Evolutionary conservation across 1,140 invertebrate genomes (phyloP).

Genomic region (Apis dorsata): DNA sequence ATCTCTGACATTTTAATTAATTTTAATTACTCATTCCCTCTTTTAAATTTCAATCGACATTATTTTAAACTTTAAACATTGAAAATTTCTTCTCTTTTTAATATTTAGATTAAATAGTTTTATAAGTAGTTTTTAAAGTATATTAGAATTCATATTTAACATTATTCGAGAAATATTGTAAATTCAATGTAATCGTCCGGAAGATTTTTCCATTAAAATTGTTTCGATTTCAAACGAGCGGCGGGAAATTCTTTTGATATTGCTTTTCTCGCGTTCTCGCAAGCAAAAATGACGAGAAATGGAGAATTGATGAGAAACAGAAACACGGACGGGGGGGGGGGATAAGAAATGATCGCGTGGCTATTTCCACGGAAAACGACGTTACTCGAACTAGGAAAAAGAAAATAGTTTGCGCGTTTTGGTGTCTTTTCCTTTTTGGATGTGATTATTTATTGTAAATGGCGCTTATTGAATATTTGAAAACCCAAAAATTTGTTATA

Average conservation of each 20-base stretch:
- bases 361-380: constrained; percentile 35
- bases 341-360: constrained; percentile 53
- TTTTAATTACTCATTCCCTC: too few relatives aligned
- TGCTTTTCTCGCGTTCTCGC: constrained; percentile 31
- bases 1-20: too few relatives aligned
- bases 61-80: too few relatives aligned
- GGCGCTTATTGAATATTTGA: constrained; percentile 17
- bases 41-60: too few relatives aligned
- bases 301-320: constrained; percentile 42
- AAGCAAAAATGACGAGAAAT: constrained; percentile 47
- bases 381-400: constrained; percentile 20
- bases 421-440: constrained; percentile 10
- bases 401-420: constrained; percentile 38
- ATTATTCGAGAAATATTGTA: background rate
- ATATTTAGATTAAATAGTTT: too few relatives aligned
- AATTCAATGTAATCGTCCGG: background rate
- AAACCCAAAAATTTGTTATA: background rate
- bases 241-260: background rate
- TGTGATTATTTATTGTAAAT: constrained; percentile 37
- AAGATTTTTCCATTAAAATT: background rate
- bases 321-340: background rate
- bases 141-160: too few relatives aligned
- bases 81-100: too few relatives aligned
- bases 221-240: background rate
- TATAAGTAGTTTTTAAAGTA: too few relatives aligned